Percentiles rank a stretch among this genome's conserved stretches.
Evolutionary conservation across 2,888 invertebrate species (phyloP).

Genomic region (Metopia argyrocephala): DNA sequence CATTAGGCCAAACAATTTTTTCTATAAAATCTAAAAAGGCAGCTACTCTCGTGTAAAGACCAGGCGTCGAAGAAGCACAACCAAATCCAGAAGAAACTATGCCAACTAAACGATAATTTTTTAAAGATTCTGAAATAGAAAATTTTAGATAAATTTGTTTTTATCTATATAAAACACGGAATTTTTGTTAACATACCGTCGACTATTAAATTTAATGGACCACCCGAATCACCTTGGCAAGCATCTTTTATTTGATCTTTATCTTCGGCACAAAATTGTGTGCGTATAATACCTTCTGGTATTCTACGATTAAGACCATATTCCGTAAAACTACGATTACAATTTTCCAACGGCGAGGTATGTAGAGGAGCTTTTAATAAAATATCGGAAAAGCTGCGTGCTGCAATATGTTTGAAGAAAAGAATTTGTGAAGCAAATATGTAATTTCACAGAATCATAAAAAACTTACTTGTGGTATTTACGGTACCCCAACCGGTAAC

Average conservation of each 20-base stretch:
- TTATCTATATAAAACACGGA: background rate
- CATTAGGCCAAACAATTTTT: conserved; percentile 72
- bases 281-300: conserved; percentile 66
- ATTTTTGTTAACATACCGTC: conserved; percentile 56
- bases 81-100: conserved; percentile 74
- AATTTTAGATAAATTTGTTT: background rate
- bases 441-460: background rate
- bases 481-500: conserved; percentile 75
- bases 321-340: conserved; percentile 67
- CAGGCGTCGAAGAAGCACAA: conserved; percentile 73
- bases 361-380: conserved; percentile 70
- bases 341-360: conserved; percentile 66
- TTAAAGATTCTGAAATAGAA: conserved; percentile 40
- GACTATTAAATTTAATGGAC: conserved; percentile 71
- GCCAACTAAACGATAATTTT: conserved; percentile 71
- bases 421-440: background rate
- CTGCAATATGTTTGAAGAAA: conserved; percentile 37
- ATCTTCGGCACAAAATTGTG: conserved; percentile 71
- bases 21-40: conserved; percentile 76
- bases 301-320: conserved; percentile 64
- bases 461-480: conserved; percentile 70
- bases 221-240: conserved; percentile 76
- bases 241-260: conserved; percentile 68
- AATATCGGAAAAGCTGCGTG: conserved; percentile 66
- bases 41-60: conserved; percentile 75